Conservation (phyloP, 2,797 vertebrate species). For the Acanthurus lineatus region DNA sequence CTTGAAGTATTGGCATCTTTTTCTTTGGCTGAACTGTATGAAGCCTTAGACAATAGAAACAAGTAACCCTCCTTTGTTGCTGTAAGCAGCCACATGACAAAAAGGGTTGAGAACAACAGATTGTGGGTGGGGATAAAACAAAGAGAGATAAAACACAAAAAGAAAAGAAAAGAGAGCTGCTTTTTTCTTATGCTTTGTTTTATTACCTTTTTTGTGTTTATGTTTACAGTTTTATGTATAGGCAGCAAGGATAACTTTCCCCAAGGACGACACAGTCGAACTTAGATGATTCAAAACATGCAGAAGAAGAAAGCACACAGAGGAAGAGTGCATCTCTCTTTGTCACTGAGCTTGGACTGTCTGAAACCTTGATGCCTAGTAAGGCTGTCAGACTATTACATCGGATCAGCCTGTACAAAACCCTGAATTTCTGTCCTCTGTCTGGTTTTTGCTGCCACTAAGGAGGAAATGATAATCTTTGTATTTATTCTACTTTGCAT, state of each 20-base stretch:
- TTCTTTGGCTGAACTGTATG: background rate
- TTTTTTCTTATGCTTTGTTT: background rate
- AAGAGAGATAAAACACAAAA: too few species aligned
- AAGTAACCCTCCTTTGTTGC: background rate
- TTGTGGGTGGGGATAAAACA: too few species aligned
- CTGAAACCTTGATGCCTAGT: background rate
- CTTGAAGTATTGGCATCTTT: background rate
- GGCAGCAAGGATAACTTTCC: background rate
- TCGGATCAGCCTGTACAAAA: constrained; percentile 1
- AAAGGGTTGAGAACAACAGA: background rate
- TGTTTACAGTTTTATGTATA: background rate
- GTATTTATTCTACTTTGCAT: background rate
- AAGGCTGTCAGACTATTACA: background rate
- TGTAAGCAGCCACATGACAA: background rate
- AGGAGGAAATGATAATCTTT: background rate
- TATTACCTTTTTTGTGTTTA: background rate
- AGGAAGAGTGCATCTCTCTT: background rate
- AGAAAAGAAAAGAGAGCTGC: background rate
- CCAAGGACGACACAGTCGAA: background rate
- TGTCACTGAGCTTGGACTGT: background rate
- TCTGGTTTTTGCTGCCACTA: constrained; percentile 21
- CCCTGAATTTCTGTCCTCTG: background rate
- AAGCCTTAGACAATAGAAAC: background rate
- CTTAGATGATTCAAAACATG: constrained; percentile 1
- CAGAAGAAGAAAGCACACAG: background rate